Base-by-base conservation (phyloP, 2,113 vertebrate species). In the Hypocryptadius cinnamomeus region DNA sequence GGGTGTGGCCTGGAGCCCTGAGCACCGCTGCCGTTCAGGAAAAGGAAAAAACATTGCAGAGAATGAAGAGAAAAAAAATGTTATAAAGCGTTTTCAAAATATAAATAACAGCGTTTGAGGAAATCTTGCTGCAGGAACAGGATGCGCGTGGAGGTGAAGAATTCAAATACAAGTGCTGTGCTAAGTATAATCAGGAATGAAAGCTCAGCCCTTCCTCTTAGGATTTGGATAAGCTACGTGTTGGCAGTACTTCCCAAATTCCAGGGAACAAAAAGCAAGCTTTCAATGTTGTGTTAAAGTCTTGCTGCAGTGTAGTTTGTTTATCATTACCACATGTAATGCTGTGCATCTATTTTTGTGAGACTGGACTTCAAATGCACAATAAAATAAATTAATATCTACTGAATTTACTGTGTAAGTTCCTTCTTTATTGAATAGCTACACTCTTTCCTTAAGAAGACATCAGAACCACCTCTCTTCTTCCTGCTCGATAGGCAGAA, bases 161-260 rank as follows among this genome's bases (percentile, higher is more conserved):
- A 90, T 94, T 93, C 88, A 64, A 79, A 50, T 81, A 66, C 61
- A 91, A 92, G 72, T 91, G 90, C 93, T 86, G 83, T 66, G 89
- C 91, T 92, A 89, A 93, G 89, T 96, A 94, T 84, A 93, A 93
- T 92, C 83, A 77, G 78, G n/a, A 87, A 93, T 80, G 91, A 93
- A 94, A 95, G 76, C 69, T 95, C 91, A 95, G 79, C 93, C 94
- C 94, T 96, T 96, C 93, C 93, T 93, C n/a, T 89, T 80, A 88
- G 64, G 64, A 60, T 90, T 96, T 94, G 84, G 54, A 50, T 80
- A 88, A 93, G 53, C 87, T 71, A 8, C 47, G 18, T 53, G 64
- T 96, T 94, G 93, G 87, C 79, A 93, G 45, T 40, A 64, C 71
- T 96, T 77, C 82, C 45, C 39, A 91, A 92, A 94, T 85, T 61